Evolutionary conservation across 2,888 invertebrate genomes (phyloP), one percentile per base, ranked within the genome.

Genomic region (Spisula subtruncata): DNA sequence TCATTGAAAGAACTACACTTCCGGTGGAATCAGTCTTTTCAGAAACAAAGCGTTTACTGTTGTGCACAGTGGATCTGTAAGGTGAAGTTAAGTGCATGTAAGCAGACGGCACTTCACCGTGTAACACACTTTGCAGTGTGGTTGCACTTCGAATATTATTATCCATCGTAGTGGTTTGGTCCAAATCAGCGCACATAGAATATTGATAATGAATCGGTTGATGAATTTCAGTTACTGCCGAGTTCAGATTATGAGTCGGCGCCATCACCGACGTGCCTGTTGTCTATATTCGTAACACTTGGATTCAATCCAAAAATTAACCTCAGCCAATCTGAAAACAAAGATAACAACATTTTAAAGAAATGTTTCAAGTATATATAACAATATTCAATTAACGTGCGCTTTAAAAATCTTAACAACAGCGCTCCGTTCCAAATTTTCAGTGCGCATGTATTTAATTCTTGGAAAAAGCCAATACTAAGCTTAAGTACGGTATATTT

Each of bases 51-150:
- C 81, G 32, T 71, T 66, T 83, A 51, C 35, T 41, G 12, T 75
- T 32, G 25, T 79, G 85, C 51, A 85, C 35, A 71, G 66, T 46
- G 25, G 84, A 66, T 41, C 85, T 48, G 16, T 54, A 46, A 1
- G 88, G 56, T 29, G 92, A 87, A 12, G 94, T 91, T 41, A 95
- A 87, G 86, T 96, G 95, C 56, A 95, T 93, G 84, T 96, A 96
- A 0, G 94, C 94, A 0, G 94, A 91, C 1, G 96, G 96, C 41
- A 96, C 92, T 84, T 95, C 94, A 0, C 96, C 96, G 75, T 93
- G 92, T 81, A 96, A 90, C 12, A 96, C 95, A 88, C 94, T 95
- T 46, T 95, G 94, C 46, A 95, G 89, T 0, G 95, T 95, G 20
- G 75, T 75, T 66, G 85, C 60, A 56, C 60, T 83, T 46, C 75